Base-by-base conservation (phyloP, 2,113 vertebrate genomes). In the Chloebia gouldiae region DNA sequence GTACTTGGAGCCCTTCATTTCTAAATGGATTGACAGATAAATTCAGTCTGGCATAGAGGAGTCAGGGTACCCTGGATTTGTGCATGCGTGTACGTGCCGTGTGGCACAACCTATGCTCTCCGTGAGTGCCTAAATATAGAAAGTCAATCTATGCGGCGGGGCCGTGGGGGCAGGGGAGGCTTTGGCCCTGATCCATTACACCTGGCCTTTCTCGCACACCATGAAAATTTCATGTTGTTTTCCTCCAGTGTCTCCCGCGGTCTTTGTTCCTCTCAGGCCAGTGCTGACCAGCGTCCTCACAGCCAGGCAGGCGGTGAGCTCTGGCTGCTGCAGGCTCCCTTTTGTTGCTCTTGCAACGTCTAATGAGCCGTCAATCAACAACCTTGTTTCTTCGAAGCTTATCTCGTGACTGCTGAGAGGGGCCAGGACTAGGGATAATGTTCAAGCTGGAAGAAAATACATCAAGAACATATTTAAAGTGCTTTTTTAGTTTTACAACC, bases 221-320 rank as follows among this genome's bases (percentile, higher is more conserved):
- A 98, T 97, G 97, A 96, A 96, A 97, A 95, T 96, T 97, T 97
- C 93, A 96, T 97, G 93, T 92, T 97, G 95, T 95, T 97, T 98
- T 96, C 90, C 90, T 97, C 92, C 92, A 40, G 53, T 79, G 91
- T 95, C 95, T 96, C 83, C 94, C 27, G 95, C 90, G 2, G 80
- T 89, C 95, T 98, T 98, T 98, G 97, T 98, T 98, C 63, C 68
- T 88, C 91, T 97, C 88, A 95, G 95, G 93, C 95, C 97, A 97
- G 60, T 30, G 90, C 97, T 98, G 97, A 97, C 95, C 97, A 97
- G 95, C 88, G 71, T 96, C 92, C 88, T 95, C 91, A 35, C 18
- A 71, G 96, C 87, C 88, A 30, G 92, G 76, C 70, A 33, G 93
- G 51, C 93, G 33, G 53, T 13, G 31, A 91, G 88, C 79, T 78